These are phyloP conservation scores for Saccopteryx leptura DNA, from an alignment of 2,113 vertebrate species.

Conservation along the genomic window DNA sequence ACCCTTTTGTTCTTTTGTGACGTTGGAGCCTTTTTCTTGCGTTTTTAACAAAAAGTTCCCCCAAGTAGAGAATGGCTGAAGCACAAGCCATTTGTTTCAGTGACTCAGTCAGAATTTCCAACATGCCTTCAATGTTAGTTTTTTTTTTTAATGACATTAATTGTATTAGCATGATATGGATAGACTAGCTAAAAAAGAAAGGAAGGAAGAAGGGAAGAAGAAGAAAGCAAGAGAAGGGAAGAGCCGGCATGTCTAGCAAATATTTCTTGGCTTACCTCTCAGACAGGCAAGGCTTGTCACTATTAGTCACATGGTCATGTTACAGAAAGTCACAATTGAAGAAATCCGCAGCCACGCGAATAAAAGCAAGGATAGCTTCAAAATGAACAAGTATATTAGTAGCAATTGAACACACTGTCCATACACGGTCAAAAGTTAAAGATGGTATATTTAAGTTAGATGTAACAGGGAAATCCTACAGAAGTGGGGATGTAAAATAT, in stretches of 20 bases:
- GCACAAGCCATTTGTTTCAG: neutral
- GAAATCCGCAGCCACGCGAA: neutral
- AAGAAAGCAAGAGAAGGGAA: neutral
- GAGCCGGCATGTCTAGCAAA: neutral
- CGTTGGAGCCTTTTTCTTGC: neutral
- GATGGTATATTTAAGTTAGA: neutral
- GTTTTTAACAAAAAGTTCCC: constrained; percentile 24
- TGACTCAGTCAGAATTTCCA: neutral
- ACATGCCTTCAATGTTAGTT: neutral
- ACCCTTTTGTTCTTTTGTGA: neutral
- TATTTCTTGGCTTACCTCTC: neutral
- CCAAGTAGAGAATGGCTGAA: neutral
- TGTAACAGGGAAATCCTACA: neutral
- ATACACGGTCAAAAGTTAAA: neutral
- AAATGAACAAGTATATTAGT: neutral
- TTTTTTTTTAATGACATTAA: neutral
- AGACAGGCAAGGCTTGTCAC: neutral
- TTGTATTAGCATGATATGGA: neutral
- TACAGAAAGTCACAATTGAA: neutral
- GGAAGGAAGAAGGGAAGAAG: neutral
- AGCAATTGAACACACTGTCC: neutral
- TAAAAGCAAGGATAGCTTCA: neutral
- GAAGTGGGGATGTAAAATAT: neutral
- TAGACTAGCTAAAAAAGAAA: neutral
- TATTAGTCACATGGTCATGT: neutral